Percentiles rank a stretch among this genome's conserved stretches.
Conservation (phyloP, 2,888 invertebrate species). For the Hoplodrina ambigua region DNA sequence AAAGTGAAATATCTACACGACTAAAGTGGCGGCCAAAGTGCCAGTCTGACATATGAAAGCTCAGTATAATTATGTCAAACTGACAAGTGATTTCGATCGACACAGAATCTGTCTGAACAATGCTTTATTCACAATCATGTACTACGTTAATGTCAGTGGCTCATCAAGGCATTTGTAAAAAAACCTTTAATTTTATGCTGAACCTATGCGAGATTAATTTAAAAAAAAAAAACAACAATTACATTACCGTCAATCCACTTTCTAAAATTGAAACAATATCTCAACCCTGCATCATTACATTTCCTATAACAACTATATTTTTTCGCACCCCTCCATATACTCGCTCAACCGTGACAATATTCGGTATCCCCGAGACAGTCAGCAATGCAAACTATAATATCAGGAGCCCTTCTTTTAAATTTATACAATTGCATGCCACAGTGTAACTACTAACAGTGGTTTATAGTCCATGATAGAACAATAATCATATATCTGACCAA, state of each 20-base stretch:
- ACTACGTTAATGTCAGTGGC: no score
- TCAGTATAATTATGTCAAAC: no score
- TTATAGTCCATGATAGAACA: not conserved
- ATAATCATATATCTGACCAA: no score
- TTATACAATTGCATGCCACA: constrained; percentile 63
- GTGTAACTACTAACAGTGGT: not conserved
- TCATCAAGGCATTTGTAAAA: no score
- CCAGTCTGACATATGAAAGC: no score
- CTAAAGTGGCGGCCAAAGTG: no score
- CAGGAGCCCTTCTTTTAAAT: constrained; percentile 40
- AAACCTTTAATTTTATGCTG: no score
- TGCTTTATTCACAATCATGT: no score
- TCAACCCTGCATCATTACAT: constrained; percentile 40
- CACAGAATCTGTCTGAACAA: no score
- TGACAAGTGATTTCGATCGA: no score
- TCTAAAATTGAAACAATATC: constrained; percentile 36
- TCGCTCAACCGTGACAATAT: constrained; percentile 29
- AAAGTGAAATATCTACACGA: no score
- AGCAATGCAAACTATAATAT: constrained; percentile 27
- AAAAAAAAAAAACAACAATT: not conserved
- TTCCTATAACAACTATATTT: constrained; percentile 20
- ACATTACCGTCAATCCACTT: not conserved
- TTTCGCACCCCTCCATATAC: constrained; percentile 11
- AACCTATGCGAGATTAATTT: no score
- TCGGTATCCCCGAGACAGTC: constrained; percentile 17